Conservation (phyloP, 1,140 invertebrate species). For the Linepithema humile region DNA sequence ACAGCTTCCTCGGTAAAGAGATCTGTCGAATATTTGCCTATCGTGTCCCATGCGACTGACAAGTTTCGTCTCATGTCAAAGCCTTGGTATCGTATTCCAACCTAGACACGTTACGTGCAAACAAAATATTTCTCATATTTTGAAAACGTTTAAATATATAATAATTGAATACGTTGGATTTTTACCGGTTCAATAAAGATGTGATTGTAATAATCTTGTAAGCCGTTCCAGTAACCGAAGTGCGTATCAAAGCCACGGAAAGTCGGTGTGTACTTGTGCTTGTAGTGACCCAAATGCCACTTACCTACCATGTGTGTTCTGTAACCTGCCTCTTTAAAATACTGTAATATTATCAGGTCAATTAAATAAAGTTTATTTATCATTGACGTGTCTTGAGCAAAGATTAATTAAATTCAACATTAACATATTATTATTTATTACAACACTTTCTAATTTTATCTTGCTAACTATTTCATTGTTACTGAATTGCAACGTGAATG, state of each 20-base stretch:
- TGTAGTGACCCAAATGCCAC: conserved; percentile 93
- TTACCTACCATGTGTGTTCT: conserved; percentile 94
- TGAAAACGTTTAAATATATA: too few species aligned
- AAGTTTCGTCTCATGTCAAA: conserved; percentile 89
- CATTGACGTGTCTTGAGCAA: too few species aligned
- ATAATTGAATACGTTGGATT: too few species aligned
- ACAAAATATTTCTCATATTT: too few species aligned
- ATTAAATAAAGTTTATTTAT: too few species aligned
- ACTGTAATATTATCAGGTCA: conserved; percentile 70
- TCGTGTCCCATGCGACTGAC: conserved; percentile 85
- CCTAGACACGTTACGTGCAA: too few species aligned
- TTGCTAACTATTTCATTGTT: too few species aligned
- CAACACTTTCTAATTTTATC: too few species aligned
- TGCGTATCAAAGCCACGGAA: conserved; percentile 93
- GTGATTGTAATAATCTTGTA: conserved; percentile 94
- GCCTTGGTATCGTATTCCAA: conserved; percentile 80
- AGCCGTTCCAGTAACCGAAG: conserved; percentile 93
- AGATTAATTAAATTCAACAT: too few species aligned
- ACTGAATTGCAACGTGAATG: too few species aligned
- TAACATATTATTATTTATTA: too few species aligned
- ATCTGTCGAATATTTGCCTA: conserved; percentile 91
- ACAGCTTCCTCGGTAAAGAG: conserved; percentile 90
- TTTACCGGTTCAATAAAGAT: conserved; percentile 85
- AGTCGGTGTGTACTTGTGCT: conserved; percentile 90
- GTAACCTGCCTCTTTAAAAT: conserved; percentile 91